These are phyloP conservation scores for Collichthys lucidus DNA, from an alignment of 2,113 vertebrate species.

Conservation along the genomic window DNA sequence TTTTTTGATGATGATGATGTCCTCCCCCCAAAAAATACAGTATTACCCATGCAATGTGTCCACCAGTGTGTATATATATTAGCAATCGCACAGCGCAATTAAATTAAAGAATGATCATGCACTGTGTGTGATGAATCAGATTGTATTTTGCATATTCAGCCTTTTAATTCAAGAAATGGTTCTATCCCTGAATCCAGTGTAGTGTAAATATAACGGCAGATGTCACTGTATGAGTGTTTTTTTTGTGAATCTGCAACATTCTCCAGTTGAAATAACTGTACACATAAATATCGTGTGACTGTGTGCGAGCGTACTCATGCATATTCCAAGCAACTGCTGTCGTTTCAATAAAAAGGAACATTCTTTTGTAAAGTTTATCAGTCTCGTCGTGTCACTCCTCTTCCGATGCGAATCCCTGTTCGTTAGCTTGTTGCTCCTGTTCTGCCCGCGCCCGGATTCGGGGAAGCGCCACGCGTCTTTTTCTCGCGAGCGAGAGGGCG, in stretches of 20 bases:
- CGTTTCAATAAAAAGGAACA: constrained; percentile 62
- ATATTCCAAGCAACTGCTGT: constrained; percentile 33
- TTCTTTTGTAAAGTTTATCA: constrained; percentile 39
- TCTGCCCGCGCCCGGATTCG: constrained; percentile 59
- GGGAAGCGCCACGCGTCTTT: constrained; percentile 66
- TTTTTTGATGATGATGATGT: constrained; percentile 47
- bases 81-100: background rate
- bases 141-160: constrained; percentile 42
- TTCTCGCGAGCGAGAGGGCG: constrained; percentile 76
- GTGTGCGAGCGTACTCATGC: constrained; percentile 7
- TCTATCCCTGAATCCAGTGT: constrained; percentile 32
- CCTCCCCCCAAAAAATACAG: background rate
- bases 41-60: constrained; percentile 28
- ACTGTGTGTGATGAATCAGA: background rate
- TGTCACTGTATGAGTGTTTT: constrained; percentile 33
- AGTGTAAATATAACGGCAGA: constrained; percentile 9
- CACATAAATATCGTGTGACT: constrained; percentile 23
- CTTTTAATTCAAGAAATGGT: constrained; percentile 43
- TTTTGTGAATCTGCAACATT: constrained; percentile 52
- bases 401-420: constrained; percentile 41
- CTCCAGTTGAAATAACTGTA: constrained; percentile 18
- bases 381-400: constrained; percentile 53
- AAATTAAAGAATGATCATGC: constrained; percentile 20
- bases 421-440: constrained; percentile 18
- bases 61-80: constrained; percentile 13